Evolutionary conservation across 1,140 invertebrate genomes (phyloP).

Genomic region (Pachypeltis micranthus): DNA sequence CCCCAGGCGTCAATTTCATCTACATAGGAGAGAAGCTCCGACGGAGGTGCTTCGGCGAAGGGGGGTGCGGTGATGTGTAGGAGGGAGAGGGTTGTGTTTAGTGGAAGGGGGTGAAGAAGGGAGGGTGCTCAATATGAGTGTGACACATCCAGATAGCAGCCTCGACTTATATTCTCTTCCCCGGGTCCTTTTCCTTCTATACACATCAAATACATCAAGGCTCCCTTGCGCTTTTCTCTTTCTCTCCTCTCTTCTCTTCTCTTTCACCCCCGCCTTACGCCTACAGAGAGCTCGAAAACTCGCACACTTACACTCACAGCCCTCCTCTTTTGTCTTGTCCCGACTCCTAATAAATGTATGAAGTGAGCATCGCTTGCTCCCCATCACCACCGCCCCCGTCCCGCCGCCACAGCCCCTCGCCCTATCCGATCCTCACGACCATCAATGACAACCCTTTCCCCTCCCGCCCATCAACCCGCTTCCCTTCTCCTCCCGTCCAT

Average conservation of each 20-base stretch:
- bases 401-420: too few relatives aligned
- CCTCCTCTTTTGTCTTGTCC: too few relatives aligned
- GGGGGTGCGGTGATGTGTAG: too few relatives aligned
- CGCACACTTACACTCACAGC: too few relatives aligned
- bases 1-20: conserved; percentile 16
- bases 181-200: conserved; percentile 4
- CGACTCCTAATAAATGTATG: conserved; percentile 1
- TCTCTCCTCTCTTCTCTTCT: neutral
- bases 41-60: too few relatives aligned
- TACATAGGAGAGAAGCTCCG: conserved; percentile 12
- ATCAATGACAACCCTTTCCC: too few relatives aligned
- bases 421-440: too few relatives aligned
- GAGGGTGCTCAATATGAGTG: conserved; percentile 2
- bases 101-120: neutral
- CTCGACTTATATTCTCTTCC: neutral
- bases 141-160: conserved; percentile 9
- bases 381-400: neutral
- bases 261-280: neutral
- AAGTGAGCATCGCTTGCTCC: neutral
- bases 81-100: too few relatives aligned
- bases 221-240: neutral
- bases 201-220: conserved; percentile 9
- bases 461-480: too few relatives aligned
- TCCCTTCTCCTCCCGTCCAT: too few relatives aligned
- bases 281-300: too few relatives aligned